Base-by-base conservation (phyloP, 2,797 vertebrate genomes). In the Mus minutoides region DNA sequence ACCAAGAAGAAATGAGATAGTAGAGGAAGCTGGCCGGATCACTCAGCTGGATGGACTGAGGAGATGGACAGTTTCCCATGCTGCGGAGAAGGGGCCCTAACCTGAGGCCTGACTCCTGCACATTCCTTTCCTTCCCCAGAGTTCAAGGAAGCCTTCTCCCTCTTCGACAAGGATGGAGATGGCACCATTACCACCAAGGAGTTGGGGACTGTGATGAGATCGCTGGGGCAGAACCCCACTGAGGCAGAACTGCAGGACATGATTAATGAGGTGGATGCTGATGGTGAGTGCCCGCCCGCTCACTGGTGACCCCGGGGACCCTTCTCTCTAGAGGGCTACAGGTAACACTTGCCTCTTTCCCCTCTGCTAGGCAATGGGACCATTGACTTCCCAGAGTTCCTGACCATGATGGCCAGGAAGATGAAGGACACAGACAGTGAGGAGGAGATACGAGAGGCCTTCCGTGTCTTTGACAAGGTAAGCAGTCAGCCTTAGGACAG, bases 391-490 rank as follows among this genome's bases (percentile, higher is more conserved):
- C 99, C 99, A 0, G 99, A 99, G 98, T 99, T 99, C 97, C 98
- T 99, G 93, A 99, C 99, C 96, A 99, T 99, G 99, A 99, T 99
- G 99, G 99, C 99, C 19, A 98, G 99, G 79, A 99, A 99, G 98
- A 99, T 99, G 99, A 99, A 99, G 97, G 99, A 99, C 49, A 99
- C 99, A 0, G 99, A 99, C 98, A 99, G 99, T 0, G 99, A 99
- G 97, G 99, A 99, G 97, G 99, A 99, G 98, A 99, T 99, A 97
- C 98, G 99, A 97, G 99, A 99, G 98, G 99, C 99, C 0, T 99
- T 99, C 98, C 98, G 99, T 56, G 99, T 99, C 97, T 99, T 99
- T 31, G 99, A 99, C 97, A 99, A 99, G 99, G 99, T 99, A 82
- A 73, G 97, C 43, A 1, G 34, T 0, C 34, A 52, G 92, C 58